Evolutionary conservation across 2,888 invertebrate species (phyloP), one percentile per base, ranked within the genome.

Genomic region (Lasioglossum calceatum): DNA sequence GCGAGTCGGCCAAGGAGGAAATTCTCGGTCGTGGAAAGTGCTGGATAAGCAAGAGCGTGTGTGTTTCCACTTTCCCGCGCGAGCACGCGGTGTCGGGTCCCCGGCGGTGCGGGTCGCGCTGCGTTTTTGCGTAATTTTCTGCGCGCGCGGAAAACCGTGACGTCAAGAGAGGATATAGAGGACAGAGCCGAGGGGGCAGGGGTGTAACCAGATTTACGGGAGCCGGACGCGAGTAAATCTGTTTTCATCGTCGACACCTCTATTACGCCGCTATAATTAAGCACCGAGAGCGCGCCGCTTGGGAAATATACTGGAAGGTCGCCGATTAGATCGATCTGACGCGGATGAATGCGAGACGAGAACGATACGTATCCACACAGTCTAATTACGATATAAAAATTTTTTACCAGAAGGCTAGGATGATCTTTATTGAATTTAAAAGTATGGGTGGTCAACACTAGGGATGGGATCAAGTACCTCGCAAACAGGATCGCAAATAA

Each of bases 271-370:
- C 67, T 71, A 58, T 77, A 87, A 87, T 87, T 87, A 87, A 81
- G 79, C 77, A 54, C 54, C 54, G 23, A 54, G 23, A 23, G 58
- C 72, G 77, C 3, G 36, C 77, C 7, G 84, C 87, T 87, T 84
- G 82, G 82, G 88, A 87, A 88, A 88, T 83, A 36, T 80, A 80
- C 85, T 85, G 76, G 77, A 87, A 88, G 88, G 88, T 77, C 87
- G 77, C 80, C 74, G 88, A 87, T 87, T 71, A 47, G 73, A 84
- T 84, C 87, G 87, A 88, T 82, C 19, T 79, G 72, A 77, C 76
- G 67, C 16, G 74, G 70, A 79, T 76, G 82, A 80, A 87, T 79
- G 75, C 39, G 4, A 23, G 70, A 19, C 23, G 39, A 67, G 39
- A 67, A 19, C 23, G 39, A 70, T 39, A 39, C 2, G 36, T 7